phyloP scores from a whole-genome alignment of 2,113 vertebrate species.

The Rhea americana region DNA sequence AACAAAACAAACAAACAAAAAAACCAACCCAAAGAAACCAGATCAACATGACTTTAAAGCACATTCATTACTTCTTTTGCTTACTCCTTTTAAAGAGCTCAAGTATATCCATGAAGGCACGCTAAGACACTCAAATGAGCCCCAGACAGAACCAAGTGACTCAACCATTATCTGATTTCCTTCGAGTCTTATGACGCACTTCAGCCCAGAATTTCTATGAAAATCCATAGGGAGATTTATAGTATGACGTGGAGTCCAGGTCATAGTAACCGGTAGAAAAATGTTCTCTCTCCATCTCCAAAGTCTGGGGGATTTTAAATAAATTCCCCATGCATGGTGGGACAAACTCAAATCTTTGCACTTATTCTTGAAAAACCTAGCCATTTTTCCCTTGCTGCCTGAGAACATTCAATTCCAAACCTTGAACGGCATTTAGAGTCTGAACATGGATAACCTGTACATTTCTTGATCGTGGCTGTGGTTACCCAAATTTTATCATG shows the following conservation, averaged over 20 bases:
- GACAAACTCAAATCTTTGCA: neutral
- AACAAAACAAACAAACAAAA: too few species aligned
- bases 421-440: neutral
- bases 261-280: neutral
- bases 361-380: neutral
- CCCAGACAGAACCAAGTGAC: neutral
- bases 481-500: neutral
- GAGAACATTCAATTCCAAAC: neutral
- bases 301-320: neutral
- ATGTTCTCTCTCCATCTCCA: neutral
- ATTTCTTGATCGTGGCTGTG: neutral
- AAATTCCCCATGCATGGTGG: accelerated
- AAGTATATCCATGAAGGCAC: neutral
- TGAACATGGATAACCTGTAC: neutral
- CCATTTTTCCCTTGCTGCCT: neutral
- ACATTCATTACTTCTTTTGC: neutral
- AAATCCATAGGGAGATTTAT: neutral
- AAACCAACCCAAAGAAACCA: neutral
- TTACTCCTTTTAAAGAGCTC: neutral
- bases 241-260: neutral
- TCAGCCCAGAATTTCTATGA: neutral
- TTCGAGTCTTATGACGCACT: neutral
- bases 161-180: neutral
- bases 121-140: neutral
- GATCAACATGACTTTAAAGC: neutral